phyloP scores from a whole-genome alignment of 1,140 invertebrate genomes.

The Kradibia gibbosae region DNA sequence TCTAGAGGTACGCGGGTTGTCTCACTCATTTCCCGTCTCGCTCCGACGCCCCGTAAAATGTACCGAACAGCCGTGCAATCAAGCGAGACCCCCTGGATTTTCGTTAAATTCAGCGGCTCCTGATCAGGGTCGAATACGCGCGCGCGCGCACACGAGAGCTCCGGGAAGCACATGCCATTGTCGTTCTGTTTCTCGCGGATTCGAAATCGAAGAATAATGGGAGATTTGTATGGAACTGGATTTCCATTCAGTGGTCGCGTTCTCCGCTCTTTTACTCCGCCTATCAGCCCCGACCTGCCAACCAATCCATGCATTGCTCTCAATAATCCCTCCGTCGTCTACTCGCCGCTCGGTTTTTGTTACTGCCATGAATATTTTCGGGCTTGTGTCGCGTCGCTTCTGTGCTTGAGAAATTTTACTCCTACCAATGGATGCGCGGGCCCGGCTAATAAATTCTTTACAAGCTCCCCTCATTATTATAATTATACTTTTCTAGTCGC shows the following conservation, averaged over 20 bases:
- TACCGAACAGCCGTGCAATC: conserved; percentile 32
- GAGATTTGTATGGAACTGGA: conserved; percentile 62
- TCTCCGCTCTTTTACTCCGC: conserved; percentile 42
- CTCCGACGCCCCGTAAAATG: not conserved
- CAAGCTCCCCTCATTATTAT: not conserved
- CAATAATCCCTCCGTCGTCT: not conserved
- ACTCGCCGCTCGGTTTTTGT: not conserved
- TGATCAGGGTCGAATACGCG: not conserved
- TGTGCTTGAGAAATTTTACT: not conserved
- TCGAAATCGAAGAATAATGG: conserved; percentile 64
- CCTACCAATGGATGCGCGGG: not conserved
- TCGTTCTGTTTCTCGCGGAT: conserved; percentile 52
- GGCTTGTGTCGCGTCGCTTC: not conserved
- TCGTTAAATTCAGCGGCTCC: conserved; percentile 17
- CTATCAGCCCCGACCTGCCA: not conserved
- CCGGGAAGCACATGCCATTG: conserved; percentile 56
- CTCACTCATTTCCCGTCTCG: not conserved
- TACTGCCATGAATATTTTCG: conserved; percentile 7
- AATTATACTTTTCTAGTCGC: not conserved
- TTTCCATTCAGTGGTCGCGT: conserved; percentile 61
- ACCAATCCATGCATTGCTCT: not conserved
- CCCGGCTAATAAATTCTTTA: not conserved
- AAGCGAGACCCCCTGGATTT: conserved; percentile 26
- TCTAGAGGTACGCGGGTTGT: not conserved
- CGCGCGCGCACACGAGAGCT: not conserved